Percentiles rank a stretch among this genome's conserved stretches.
These are phyloP conservation scores for Dreissena polymorpha DNA, from an alignment of 1,140 invertebrate genomes.

Conservation along the genomic window DNA sequence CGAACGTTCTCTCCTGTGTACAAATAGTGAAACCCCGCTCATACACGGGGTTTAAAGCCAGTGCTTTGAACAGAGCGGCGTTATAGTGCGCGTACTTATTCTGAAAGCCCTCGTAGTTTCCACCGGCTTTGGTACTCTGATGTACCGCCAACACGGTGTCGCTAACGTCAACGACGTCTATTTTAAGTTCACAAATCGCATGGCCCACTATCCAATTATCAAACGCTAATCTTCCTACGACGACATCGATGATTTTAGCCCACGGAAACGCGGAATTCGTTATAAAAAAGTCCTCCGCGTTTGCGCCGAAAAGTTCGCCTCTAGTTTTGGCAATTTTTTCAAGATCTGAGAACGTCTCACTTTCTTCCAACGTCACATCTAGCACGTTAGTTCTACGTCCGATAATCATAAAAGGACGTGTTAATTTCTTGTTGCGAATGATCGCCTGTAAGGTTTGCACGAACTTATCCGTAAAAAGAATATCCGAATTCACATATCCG, in stretches of 20 bases:
- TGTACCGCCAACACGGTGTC: conserved; percentile 57
- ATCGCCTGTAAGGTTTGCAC: conserved; percentile 33
- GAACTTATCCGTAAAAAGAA: conserved; percentile 52
- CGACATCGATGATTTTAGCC: conserved; percentile 57
- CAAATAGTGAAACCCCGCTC: conserved; percentile 46
- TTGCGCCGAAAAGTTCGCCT: conserved; percentile 41
- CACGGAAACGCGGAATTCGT: conserved; percentile 58
- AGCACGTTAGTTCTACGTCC: conserved; percentile 47
- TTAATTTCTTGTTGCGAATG: conserved; percentile 4
- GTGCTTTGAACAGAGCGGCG: conserved; percentile 27
- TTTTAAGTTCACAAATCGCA: conserved; percentile 44
- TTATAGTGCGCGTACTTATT: conserved; percentile 41
- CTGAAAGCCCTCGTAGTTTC: conserved; percentile 49
- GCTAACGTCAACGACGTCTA: conserved; percentile 53
- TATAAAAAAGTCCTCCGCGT: conserved; percentile 63
- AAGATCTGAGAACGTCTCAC: conserved; percentile 8
- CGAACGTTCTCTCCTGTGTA: conserved; percentile 28
- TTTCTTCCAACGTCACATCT: conserved; percentile 39
- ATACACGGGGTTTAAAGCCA: conserved; percentile 25
- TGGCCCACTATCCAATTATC: conserved; percentile 63
- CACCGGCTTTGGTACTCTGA: conserved; percentile 56
- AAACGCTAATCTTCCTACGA: conserved; percentile 58
- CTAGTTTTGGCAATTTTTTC: conserved; percentile 28
- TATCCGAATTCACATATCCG: conserved; percentile 58
- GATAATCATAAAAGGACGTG: conserved; percentile 32